Percentiles rank a stretch among this genome's conserved stretches.
These are phyloP conservation scores for Zaprionus lineosus DNA, from an alignment of 2,888 invertebrate genomes.

Conservation along the genomic window DNA sequence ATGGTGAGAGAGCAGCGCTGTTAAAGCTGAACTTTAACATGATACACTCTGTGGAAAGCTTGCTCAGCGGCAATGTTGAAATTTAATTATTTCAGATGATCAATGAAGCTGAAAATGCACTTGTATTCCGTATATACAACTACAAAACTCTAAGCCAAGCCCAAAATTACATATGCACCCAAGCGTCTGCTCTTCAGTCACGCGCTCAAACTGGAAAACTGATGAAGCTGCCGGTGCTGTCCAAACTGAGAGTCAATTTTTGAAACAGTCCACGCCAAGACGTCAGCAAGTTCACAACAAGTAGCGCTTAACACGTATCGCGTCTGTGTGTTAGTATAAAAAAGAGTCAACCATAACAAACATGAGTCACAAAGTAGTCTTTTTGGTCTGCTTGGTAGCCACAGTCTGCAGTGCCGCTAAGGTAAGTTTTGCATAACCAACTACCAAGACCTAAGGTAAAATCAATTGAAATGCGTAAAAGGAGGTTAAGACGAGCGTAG, in stretches of 20 bases:
- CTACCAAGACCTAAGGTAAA: constrained; percentile 18
- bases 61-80: too few relatives aligned
- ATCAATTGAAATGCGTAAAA: constrained; percentile 24
- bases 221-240: constrained; percentile 23
- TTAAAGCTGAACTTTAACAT: background rate
- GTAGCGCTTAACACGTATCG: constrained; percentile 21
- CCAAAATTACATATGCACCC: constrained; percentile 34
- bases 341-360: constrained; percentile 23
- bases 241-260: constrained; percentile 11
- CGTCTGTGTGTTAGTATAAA: constrained; percentile 9
- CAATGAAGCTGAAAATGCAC: too few relatives aligned
- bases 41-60: background rate
- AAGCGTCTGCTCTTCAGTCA: constrained; percentile 27
- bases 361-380: constrained; percentile 66
- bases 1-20: background rate
- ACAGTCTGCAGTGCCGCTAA: constrained; percentile 61
- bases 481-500: background rate
- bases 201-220: constrained; percentile 47
- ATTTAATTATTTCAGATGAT: too few relatives aligned
- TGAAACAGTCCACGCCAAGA: constrained; percentile 59
- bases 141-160: too few relatives aligned
- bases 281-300: constrained; percentile 53
- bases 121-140: too few relatives aligned
- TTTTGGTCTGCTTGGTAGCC: constrained; percentile 54
- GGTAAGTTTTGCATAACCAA: constrained; percentile 52